These are phyloP conservation scores for Desoria tigrina DNA, from an alignment of 2,888 invertebrate species.

Conservation along the genomic window DNA sequence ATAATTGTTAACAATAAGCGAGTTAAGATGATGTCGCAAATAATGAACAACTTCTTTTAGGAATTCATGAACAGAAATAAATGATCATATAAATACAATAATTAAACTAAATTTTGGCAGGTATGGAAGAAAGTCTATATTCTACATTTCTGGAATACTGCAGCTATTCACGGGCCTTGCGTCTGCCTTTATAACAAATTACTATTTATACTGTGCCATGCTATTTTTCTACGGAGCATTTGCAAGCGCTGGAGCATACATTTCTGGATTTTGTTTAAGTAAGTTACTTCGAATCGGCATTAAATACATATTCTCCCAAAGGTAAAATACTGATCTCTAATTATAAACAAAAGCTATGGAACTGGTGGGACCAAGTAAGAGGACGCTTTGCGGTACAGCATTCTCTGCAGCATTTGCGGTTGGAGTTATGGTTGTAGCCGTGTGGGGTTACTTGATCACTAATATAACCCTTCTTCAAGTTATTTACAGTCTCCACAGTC, in stretches of 20 bases:
- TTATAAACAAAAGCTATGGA: slow-evolving; percentile 67
- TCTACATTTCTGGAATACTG: slow-evolving; percentile 72
- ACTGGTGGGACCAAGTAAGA: slow-evolving; percentile 74
- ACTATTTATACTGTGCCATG: slow-evolving; percentile 39
- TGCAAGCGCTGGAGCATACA: slow-evolving; percentile 77
- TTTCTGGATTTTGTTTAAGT: slow-evolving; percentile 63
- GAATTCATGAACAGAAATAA: neutral
- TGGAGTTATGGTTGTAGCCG: slow-evolving; percentile 69
- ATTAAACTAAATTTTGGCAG: no score
- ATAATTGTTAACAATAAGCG: neutral
- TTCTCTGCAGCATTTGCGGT: slow-evolving; percentile 77
- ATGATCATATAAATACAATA: neutral
- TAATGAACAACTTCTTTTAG: neutral
- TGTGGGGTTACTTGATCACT: slow-evolving; percentile 76
- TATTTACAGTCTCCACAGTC: slow-evolving; percentile 74
- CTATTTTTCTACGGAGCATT: slow-evolving; percentile 76
- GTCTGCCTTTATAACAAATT: slow-evolving; percentile 74
- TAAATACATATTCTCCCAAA: slow-evolving; percentile 36
- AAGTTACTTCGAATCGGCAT: slow-evolving; percentile 50
- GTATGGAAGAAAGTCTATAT: slow-evolving; percentile 75
- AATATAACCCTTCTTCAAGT: slow-evolving; percentile 74
- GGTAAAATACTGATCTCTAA: slow-evolving; percentile 2
- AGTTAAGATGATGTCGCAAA: neutral
- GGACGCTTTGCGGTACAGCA: slow-evolving; percentile 77
- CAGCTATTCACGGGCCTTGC: slow-evolving; percentile 71